Evolutionary conservation across 2,797 vertebrate genomes (phyloP).

Genomic region (Scomberomorus guttatus): DNA sequence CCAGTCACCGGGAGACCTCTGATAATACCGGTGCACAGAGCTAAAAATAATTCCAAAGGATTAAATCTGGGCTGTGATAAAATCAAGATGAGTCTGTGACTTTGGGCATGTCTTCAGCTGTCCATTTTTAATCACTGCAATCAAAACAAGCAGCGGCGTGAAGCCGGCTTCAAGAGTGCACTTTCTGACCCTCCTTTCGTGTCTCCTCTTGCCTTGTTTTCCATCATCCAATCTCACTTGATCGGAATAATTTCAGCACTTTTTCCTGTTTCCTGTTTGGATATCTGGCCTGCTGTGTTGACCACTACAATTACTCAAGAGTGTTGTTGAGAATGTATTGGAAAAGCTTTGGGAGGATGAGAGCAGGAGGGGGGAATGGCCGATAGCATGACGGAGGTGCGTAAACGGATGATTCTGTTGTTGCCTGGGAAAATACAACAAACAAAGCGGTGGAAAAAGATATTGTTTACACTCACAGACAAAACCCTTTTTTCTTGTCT

Average conservation of each 20-base stretch:
- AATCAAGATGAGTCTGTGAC: slow-evolving; percentile 54
- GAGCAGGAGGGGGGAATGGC: slow-evolving; percentile 29
- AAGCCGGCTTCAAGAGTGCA: slow-evolving; percentile 51
- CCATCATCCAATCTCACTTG: slow-evolving; percentile 65
- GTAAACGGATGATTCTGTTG: slow-evolving; percentile 68
- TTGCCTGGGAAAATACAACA: slow-evolving; percentile 75
- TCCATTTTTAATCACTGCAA: slow-evolving; percentile 61
- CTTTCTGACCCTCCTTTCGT: slow-evolving; percentile 60
- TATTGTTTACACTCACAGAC: slow-evolving; percentile 53
- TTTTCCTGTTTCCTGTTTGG: slow-evolving; percentile 77
- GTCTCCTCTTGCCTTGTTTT: slow-evolving; percentile 57
- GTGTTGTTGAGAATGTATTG: slow-evolving; percentile 72
- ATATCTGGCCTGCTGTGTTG: slow-evolving; percentile 68
- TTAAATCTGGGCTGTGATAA: slow-evolving; percentile 49
- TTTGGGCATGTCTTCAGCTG: slow-evolving; percentile 45
- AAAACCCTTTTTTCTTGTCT: slow-evolving; percentile 31
- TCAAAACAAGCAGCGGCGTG: slow-evolving; percentile 69
- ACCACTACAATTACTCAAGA: slow-evolving; percentile 73
- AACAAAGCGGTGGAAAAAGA: slow-evolving; percentile 66
- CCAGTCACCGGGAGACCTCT: slow-evolving; percentile 66
- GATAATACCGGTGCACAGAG: slow-evolving; percentile 48
- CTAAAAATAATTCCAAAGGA: slow-evolving; percentile 78
- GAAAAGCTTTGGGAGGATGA: slow-evolving; percentile 64
- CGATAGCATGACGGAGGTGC: slow-evolving; percentile 67
- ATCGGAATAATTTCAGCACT: slow-evolving; percentile 72